These are phyloP conservation scores for Drosophila limbata DNA, from an alignment of 2,888 invertebrate species.

Conservation along the genomic window DNA sequence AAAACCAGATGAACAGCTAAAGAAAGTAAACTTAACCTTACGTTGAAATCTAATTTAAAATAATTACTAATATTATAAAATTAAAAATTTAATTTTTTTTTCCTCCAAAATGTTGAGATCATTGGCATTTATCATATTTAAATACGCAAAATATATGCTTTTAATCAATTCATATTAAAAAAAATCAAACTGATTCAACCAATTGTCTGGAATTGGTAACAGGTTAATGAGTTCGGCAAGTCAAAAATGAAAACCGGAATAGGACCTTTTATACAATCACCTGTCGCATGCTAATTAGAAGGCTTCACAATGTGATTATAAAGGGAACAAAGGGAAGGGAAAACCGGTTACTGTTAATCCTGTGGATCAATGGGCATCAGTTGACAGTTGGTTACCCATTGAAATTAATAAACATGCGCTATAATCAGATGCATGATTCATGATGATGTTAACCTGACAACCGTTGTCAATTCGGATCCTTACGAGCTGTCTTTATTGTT, in stretches of 20 bases:
- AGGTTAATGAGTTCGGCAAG: constrained; percentile 25
- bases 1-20: not conserved
- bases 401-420: constrained; percentile 21
- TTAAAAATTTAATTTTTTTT: not conserved
- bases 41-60: not conserved
- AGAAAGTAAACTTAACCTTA: not conserved
- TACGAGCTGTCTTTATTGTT: constrained; percentile 1
- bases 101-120: not conserved
- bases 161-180: not conserved
- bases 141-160: not conserved
- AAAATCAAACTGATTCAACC: constrained; percentile 3
- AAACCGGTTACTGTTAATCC: constrained; percentile 11
- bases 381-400: constrained; percentile 20
- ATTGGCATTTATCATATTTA: not conserved
- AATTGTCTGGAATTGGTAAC: constrained; percentile 6
- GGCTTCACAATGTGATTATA: not conserved
- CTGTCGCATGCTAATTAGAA: constrained; percentile 20
- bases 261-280: constrained; percentile 1
- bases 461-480: constrained; percentile 31
- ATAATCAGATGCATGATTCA: constrained; percentile 21
- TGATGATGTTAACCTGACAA: constrained; percentile 1
- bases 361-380: not conserved
- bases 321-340: not conserved
- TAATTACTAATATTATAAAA: not conserved
- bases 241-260: constrained; percentile 32